Conservation (phyloP, 2,113 vertebrate genomes). For the Perca flavescens region DNA sequence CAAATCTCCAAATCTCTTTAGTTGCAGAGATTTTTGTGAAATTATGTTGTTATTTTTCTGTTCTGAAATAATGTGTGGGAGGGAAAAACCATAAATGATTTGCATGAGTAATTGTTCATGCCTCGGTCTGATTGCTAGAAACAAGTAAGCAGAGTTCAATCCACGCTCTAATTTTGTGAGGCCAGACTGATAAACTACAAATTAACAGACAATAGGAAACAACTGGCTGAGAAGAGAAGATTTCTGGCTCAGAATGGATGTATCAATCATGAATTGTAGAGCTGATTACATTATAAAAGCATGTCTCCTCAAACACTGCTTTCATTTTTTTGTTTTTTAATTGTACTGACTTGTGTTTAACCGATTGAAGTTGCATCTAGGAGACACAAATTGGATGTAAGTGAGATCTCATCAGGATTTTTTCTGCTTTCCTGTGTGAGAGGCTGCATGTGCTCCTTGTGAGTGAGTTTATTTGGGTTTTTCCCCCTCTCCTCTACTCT, state of each 20-base stretch:
- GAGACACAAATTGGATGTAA: conserved; percentile 69
- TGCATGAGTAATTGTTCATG: conserved; percentile 61
- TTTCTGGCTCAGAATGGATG: conserved; percentile 31
- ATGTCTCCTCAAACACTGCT: conserved; percentile 17
- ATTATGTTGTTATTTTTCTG: conserved; percentile 21
- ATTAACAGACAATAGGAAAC: conserved; percentile 34
- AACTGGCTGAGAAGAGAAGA: conserved; percentile 35
- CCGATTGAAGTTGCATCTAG: conserved; percentile 22
- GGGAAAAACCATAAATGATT: conserved; percentile 49
- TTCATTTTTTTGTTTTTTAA: neutral
- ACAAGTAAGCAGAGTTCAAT: conserved; percentile 33
- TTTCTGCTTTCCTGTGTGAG: conserved; percentile 22
- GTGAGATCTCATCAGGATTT: conserved; percentile 42
- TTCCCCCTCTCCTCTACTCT: conserved; percentile 35
- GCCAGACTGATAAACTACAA: conserved; percentile 43
- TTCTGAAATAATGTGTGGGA: conserved; percentile 30
- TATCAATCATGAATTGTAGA: conserved; percentile 44
- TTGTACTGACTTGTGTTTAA: conserved; percentile 34
- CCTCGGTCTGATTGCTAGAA: conserved; percentile 44
- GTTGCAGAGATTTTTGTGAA: conserved; percentile 24
- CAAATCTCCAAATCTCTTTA: conserved; percentile 26
- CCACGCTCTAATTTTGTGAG: conserved; percentile 34
- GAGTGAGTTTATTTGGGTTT: conserved; percentile 56
- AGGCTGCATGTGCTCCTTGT: conserved; percentile 49
- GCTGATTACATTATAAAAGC: conserved; percentile 37